Conservation (phyloP, 2,113 vertebrate species). For the Apeltes quadracus region DNA sequence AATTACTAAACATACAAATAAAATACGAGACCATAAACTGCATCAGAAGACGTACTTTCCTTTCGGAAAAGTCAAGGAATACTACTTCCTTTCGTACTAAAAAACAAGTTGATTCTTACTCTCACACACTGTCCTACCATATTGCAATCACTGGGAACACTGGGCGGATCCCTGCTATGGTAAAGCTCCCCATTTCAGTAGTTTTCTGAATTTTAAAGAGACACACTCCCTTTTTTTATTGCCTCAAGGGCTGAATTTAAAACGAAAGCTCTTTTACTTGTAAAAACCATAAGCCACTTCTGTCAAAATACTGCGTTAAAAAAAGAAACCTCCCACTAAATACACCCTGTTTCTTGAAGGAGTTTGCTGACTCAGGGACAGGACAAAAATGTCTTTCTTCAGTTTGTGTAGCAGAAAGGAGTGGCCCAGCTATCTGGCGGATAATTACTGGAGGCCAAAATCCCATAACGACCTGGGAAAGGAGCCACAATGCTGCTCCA, state of each 20-base stretch:
- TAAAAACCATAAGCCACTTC: conserved; percentile 15
- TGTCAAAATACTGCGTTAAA: conserved; percentile 3
- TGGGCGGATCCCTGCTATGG: background rate
- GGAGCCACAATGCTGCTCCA: conserved; percentile 40
- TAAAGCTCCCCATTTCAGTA: background rate
- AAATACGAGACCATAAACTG: background rate
- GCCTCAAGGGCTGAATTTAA: background rate
- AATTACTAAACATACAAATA: background rate
- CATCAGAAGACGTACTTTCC: background rate
- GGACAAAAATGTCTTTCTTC: conserved; percentile 9
- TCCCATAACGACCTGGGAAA: conserved; percentile 48
- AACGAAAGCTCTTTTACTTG: background rate
- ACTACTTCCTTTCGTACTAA: background rate
- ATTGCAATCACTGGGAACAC: background rate
- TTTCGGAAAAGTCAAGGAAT: background rate
- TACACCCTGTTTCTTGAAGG: conserved; percentile 27
- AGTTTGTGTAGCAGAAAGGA: conserved; percentile 40
- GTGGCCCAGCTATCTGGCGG: conserved; percentile 44
- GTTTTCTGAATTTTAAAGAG: background rate
- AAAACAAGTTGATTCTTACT: background rate
- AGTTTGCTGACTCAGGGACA: conserved; percentile 3
- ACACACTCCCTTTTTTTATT: background rate
- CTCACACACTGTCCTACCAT: background rate
- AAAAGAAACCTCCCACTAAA: conserved; percentile 23
- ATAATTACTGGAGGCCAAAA: conserved; percentile 55